These are phyloP conservation scores for Dermatemys mawii DNA, from an alignment of 2,113 vertebrate genomes.

Conservation along the genomic window DNA sequence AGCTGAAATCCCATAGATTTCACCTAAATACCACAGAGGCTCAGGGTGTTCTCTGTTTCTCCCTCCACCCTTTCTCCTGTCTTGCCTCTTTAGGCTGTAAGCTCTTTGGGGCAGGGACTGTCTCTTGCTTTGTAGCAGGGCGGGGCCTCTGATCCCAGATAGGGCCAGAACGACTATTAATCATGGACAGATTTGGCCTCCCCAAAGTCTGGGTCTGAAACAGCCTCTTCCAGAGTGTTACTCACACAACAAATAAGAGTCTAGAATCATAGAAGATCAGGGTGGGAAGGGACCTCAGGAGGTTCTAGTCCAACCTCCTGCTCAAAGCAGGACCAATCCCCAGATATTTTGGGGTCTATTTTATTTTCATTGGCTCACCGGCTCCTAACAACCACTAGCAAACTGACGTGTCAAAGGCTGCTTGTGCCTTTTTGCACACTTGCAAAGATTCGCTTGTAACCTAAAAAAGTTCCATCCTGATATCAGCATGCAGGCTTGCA, in stretches of 20 bases:
- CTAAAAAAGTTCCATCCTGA: accelerated
- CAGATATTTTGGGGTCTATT: too few species aligned
- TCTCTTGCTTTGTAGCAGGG: too few species aligned
- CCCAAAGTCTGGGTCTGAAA: neutral
- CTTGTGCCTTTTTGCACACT: neutral
- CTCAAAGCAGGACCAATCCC: too few species aligned
- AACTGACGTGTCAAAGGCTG: neutral
- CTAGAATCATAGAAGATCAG: too few species aligned
- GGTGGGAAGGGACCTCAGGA: too few species aligned
- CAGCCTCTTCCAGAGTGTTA: neutral
- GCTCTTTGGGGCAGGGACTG: neutral
- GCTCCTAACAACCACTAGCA: neutral
- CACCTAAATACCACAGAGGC: neutral
- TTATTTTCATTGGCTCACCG: neutral
- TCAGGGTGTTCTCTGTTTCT: neutral
- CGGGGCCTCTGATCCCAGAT: accelerated
- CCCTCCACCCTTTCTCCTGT: neutral
- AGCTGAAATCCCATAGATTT: neutral
- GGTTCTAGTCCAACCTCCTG: too few species aligned
- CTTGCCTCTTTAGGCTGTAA: neutral
- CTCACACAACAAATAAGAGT: neutral
- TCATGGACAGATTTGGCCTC: neutral
- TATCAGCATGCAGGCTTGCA: neutral
- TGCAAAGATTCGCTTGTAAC: neutral
- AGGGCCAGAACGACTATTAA: neutral